Evolutionary conservation across 2,888 invertebrate species (phyloP), one percentile per base, ranked within the genome.

Genomic region (Itoplectis maculator): DNA sequence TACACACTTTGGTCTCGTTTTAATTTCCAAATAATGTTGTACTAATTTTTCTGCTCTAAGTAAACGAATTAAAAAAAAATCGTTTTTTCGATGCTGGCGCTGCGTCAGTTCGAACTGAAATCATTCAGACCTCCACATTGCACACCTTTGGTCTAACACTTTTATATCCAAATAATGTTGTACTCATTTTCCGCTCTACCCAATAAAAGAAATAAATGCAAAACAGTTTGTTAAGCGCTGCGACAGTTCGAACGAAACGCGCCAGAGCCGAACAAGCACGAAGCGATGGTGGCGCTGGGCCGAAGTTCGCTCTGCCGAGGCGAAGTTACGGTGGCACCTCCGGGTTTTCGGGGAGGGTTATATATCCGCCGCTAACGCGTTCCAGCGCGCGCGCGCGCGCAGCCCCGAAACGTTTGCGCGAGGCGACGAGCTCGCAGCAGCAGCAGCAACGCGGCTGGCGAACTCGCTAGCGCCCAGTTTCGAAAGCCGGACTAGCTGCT

Each of bases 401-500:
- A 72, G 45, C 59, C 72, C n/a, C 45, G 29, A 56, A 72, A 72
- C 56, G 59, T 6, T 45, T 35, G 72, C 61, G 42, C 56, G 59
- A 66, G 18, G 40, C 35, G 51, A 23, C 63, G 20, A 35, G 66
- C 49, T 20, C 13, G 7, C 35, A 42, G 29, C 29, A 70, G 45
- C 70, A 49, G 2, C 42, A 54, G 5, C 35, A 40, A 59, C 66
- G 79, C 54, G 47, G 70, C 66, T 79, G 61, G 79, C n/a, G n/a
- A n/a, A n/a, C 77, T 59, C 45, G 54, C 51, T 59, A 42, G 68
- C 73, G 15, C 78, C 63, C 65, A 88, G 87, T 89, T 89, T 89
- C 88, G 88, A 90, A 90, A 91, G 90, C 89, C 89, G 89, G 89
- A 89, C 90, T 90, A 89, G 88, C 87, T 88, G 88, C 88, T 91